phyloP scores from a whole-genome alignment of 2,113 vertebrate species.

The Pedionomus torquatus region DNA sequence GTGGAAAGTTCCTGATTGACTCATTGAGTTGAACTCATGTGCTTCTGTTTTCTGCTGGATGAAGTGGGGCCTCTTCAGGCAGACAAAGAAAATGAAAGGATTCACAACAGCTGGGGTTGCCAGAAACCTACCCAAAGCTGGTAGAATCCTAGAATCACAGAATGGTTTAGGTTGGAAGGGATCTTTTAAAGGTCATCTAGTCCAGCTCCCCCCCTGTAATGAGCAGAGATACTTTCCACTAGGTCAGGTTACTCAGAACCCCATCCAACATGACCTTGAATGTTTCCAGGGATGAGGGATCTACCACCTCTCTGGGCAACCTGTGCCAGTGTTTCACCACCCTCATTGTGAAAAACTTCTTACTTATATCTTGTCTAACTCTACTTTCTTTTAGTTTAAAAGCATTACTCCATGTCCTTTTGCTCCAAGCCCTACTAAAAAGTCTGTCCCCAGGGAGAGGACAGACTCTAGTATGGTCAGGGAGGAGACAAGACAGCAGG shows the following conservation, averaged over 20 bases:
- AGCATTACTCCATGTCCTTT: neutral
- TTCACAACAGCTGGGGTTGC: neutral
- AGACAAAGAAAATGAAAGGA: neutral
- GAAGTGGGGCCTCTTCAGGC: neutral
- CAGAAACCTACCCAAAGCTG: neutral
- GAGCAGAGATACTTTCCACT: neutral
- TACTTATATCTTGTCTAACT: neutral
- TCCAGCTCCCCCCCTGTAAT: neutral
- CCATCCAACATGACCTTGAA: neutral
- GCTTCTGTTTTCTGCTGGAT: neutral
- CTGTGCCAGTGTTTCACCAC: neutral
- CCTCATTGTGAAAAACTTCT: fast-evolving
- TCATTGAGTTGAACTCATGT: neutral
- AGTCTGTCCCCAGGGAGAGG: neutral
- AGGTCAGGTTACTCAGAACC: neutral
- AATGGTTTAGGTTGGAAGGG: neutral
- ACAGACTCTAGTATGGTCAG: neutral
- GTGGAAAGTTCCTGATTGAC: neutral
- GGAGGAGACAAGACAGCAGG: neutral
- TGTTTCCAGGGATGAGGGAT: neutral
- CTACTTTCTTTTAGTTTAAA: neutral
- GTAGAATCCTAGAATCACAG: neutral
- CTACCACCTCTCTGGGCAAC: neutral
- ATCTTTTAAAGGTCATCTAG: neutral
- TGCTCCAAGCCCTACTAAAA: neutral